Base-by-base conservation (phyloP, 2,113 vertebrate genomes). In the Oophaga pumilio region DNA sequence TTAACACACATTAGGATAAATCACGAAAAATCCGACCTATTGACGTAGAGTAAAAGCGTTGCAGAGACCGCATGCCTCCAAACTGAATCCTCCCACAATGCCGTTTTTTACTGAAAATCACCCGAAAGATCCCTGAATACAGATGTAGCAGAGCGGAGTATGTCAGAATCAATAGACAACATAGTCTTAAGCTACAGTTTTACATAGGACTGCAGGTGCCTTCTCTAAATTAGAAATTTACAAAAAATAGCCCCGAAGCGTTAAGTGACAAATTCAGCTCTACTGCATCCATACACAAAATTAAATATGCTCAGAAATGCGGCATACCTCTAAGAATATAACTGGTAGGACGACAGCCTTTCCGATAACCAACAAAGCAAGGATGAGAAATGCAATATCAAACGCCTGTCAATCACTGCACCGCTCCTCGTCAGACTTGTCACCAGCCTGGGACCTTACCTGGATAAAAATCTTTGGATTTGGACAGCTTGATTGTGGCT, bases 381-480 rank as follows among this genome's bases (percentile, higher is more conserved):
- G 6, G 43, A 20, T 20, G 60, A 77, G 60, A 57, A n/a, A 52
- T 66, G 50, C 62, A 53, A 50, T 86, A 50, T 62, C 43, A 77
- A 20, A 11, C 2, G 20, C 28, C 71, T 26, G 57, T 77, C 33
- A 53, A 73, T 73, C 64, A 81, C 10, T 4, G 26, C 66, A 91
- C 1, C 56, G 62, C 20, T 50, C 0, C 14, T 26, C 9, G 22
- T 26, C 20, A 64, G 62, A 71, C 76, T 12, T 57, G 68, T 92
- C 93, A 93, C 91, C 84, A 92, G 88, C 89, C 91, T 90, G 1
- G 91, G 88, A 94, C 93, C 95, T 93, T 96, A 96, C 96, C 96
- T 96, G 96, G 96, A 89, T 96, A 96, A 94, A 96, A 96, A 94
- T 96, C 96, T 96, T 96, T 96, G 95, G 96, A 96, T 95, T 96